Evolutionary conservation across 1,140 invertebrate genomes (phyloP).

Genomic region (Aphis craccivora): DNA sequence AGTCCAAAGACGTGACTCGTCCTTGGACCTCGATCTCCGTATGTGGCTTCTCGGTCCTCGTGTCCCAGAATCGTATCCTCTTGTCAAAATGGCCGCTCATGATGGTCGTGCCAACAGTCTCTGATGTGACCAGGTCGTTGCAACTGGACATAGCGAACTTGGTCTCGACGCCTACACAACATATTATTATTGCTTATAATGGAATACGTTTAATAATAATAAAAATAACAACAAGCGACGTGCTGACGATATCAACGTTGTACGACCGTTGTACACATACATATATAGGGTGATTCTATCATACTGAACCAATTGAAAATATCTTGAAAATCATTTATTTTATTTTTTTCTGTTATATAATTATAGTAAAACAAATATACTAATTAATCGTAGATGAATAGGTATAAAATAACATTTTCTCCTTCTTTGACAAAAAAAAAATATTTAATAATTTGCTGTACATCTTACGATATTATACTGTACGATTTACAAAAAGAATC

Average conservation of each 20-base stretch:
- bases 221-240: background rate
- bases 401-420: background rate
- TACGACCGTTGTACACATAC: background rate
- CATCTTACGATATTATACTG: no score
- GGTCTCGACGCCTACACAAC: slow-evolving; percentile 83
- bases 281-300: background rate
- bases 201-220: background rate
- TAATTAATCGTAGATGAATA: background rate
- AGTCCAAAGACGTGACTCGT: slow-evolving; percentile 93
- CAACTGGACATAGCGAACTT: slow-evolving; percentile 97
- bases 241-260: background rate
- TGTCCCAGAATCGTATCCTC: slow-evolving; percentile 95
- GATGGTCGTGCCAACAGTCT: slow-evolving; percentile 87
- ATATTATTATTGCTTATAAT: background rate
- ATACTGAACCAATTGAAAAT: background rate
- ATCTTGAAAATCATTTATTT: background rate
- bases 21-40: slow-evolving; percentile 89
- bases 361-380: background rate
- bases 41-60: slow-evolving; percentile 78
- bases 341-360: background rate
- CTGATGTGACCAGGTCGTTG: slow-evolving; percentile 91
- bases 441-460: background rate
- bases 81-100: slow-evolving; percentile 99
- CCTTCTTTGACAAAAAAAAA: background rate
- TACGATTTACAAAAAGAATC: background rate